Conservation (phyloP, 2,797 vertebrate genomes). For the Melanotaenia nigrans region DNA sequence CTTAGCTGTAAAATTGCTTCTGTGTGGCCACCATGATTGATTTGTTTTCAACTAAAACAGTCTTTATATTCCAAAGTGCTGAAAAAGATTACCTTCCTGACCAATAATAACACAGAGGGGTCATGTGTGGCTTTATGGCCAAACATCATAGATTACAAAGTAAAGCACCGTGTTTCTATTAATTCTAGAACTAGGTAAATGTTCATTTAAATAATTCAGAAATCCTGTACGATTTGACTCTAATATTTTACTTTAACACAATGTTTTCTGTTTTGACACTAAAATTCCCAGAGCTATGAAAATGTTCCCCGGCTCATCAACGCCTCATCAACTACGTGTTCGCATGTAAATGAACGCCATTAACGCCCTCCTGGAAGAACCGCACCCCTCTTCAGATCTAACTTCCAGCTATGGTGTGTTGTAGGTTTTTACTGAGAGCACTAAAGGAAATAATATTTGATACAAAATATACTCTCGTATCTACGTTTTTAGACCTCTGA, state of each 20-base stretch:
- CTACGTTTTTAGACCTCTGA: too few species aligned
- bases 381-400: too few species aligned
- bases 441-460: too few species aligned
- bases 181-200: slow-evolving; percentile 11
- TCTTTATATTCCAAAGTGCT: slow-evolving; percentile 70
- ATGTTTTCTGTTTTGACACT: slow-evolving; percentile 26
- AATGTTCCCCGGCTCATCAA: too few species aligned
- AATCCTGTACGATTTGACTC: slow-evolving; percentile 15
- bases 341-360: too few species aligned
- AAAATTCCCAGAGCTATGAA: too few species aligned
- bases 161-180: slow-evolving; percentile 14
- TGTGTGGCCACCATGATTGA: slow-evolving; percentile 27
- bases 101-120: slow-evolving; percentile 51
- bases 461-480: too few species aligned
- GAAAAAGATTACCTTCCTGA: slow-evolving; percentile 50
- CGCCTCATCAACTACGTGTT: too few species aligned
- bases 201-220: slow-evolving; percentile 8
- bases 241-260: slow-evolving; percentile 25
- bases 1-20: slow-evolving; percentile 8
- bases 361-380: too few species aligned
- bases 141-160: slow-evolving; percentile 19
- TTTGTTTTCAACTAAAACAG: slow-evolving; percentile 74
- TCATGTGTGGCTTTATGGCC: slow-evolving; percentile 19
- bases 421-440: too few species aligned
- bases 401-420: too few species aligned